These are phyloP conservation scores for Hyperoplus lanceolatus DNA, from an alignment of 2,797 vertebrate genomes.

Conservation along the genomic window DNA sequence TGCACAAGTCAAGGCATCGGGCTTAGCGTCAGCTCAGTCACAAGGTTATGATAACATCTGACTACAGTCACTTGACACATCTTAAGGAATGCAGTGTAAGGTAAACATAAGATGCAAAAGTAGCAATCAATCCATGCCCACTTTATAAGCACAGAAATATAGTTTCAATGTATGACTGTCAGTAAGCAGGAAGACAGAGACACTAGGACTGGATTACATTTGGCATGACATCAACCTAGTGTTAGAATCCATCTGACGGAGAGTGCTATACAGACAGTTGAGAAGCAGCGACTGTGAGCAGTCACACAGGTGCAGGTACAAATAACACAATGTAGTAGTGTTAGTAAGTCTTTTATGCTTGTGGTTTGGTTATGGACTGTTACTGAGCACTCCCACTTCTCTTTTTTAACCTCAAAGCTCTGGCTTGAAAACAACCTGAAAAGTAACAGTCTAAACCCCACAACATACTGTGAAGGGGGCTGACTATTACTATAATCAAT, in stretches of 20 bases:
- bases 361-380: neutral
- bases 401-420: neutral
- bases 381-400: neutral
- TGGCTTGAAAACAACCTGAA: neutral
- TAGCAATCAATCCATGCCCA: neutral
- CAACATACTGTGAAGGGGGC: too few relatives aligned
- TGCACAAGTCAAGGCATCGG: slow-evolving; percentile 37
- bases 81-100: neutral
- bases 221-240: neutral
- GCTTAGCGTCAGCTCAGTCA: slow-evolving; percentile 57
- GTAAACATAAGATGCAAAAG: neutral
- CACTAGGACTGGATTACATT: neutral
- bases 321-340: neutral
- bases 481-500: neutral
- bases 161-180: slow-evolving; percentile 11
- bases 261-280: neutral
- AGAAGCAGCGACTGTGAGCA: neutral
- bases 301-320: neutral
- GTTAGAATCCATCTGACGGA: slow-evolving; percentile 18
- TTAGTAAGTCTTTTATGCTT: neutral
- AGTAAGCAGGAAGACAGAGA: neutral
- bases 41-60: slow-evolving; percentile 45
- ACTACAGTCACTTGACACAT: slow-evolving; percentile 39
- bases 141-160: neutral
- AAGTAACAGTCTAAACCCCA: neutral